These are phyloP conservation scores for Drosophila aff. DNA, from an alignment of 1,140 invertebrate genomes.

Conservation along the genomic window DNA sequence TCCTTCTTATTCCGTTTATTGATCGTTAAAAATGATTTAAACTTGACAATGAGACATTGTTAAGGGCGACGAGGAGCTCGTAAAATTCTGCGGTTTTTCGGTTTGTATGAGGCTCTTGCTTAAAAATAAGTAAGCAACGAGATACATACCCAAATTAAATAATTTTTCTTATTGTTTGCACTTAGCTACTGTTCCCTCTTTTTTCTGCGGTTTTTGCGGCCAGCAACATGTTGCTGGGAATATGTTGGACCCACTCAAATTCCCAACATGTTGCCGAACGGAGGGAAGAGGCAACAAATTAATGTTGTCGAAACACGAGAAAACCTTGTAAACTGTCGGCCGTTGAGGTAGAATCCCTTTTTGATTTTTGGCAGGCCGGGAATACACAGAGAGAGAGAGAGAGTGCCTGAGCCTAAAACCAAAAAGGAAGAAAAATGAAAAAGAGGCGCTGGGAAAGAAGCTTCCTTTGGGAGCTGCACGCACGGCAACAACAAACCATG, in stretches of 20 bases:
- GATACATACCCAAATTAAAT: slow-evolving; percentile 68
- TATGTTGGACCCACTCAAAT: not conserved
- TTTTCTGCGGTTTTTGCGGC: slow-evolving; percentile 49
- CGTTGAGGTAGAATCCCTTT: slow-evolving; percentile 39
- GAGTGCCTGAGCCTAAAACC: slow-evolving; percentile 1
- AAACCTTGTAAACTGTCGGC: slow-evolving; percentile 66
- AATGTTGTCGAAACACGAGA: slow-evolving; percentile 71
- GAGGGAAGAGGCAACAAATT: slow-evolving; percentile 55
- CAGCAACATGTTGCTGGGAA: slow-evolving; percentile 51
- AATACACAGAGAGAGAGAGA: not conserved
- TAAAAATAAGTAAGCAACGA: slow-evolving; percentile 6
- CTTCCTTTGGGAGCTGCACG: slow-evolving; percentile 40
- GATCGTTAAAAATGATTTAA: slow-evolving; percentile 83
- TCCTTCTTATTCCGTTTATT: slow-evolving; percentile 60
- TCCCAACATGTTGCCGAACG: slow-evolving; percentile 35
- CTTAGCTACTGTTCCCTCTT: slow-evolving; percentile 64
- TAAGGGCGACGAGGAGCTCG: slow-evolving; percentile 58
- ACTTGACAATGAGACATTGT: slow-evolving; percentile 81
- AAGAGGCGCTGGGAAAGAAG: slow-evolving; percentile 52
- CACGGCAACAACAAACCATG: slow-evolving; percentile 44
- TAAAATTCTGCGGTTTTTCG: slow-evolving; percentile 70
- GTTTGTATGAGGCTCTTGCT: slow-evolving; percentile 13
- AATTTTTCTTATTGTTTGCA: slow-evolving; percentile 68
- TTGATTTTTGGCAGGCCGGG: slow-evolving; percentile 51
- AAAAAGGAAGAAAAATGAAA: not conserved